Evolutionary conservation across 37 sponge, comb jelly and placozoan genomes (phyloP).

Genomic region (Agelas oroides): DNA sequence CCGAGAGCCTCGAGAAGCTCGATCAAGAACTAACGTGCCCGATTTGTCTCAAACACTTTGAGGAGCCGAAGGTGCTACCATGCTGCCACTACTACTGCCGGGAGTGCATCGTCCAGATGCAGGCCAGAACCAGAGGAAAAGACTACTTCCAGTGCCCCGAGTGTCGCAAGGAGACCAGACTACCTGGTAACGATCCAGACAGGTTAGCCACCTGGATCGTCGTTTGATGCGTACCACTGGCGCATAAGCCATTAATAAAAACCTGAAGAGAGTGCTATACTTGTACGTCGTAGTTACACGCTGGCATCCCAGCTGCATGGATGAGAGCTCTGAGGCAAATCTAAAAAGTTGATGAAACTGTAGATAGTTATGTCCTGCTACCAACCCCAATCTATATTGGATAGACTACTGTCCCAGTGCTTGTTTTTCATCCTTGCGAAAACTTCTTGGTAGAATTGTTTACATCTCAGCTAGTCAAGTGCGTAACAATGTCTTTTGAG

Average conservation of each 20-base stretch:
- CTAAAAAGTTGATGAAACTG: too few species aligned
- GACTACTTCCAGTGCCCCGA: slow-evolving; percentile 47
- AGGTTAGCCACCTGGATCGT: not conserved
- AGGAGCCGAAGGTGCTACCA: slow-evolving; percentile 45
- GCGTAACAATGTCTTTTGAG: too few species aligned
- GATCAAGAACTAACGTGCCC: slow-evolving; percentile 50
- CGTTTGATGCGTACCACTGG: not conserved
- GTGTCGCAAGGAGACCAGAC: slow-evolving; percentile 14
- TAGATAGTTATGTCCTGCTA: too few species aligned
- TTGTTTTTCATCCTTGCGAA: too few species aligned
- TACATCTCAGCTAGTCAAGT: too few species aligned
- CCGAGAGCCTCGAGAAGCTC: slow-evolving; percentile 7
- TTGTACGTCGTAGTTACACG: too few species aligned
- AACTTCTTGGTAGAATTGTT: too few species aligned
- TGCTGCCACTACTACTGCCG: slow-evolving; percentile 61
- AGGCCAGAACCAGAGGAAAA: not conserved
- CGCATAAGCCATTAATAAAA: not conserved
- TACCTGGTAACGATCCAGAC: slow-evolving; percentile 15
- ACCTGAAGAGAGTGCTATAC: too few species aligned
- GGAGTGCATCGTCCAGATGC: slow-evolving; percentile 12
- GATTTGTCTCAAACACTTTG: slow-evolving; percentile 29
- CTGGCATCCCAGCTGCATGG: too few species aligned
- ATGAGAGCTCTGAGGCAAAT: too few species aligned
- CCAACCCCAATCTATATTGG: too few species aligned
- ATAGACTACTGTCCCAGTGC: too few species aligned